Base-by-base conservation (phyloP, 2,888 invertebrate species). In the Cetonia aurata region DNA sequence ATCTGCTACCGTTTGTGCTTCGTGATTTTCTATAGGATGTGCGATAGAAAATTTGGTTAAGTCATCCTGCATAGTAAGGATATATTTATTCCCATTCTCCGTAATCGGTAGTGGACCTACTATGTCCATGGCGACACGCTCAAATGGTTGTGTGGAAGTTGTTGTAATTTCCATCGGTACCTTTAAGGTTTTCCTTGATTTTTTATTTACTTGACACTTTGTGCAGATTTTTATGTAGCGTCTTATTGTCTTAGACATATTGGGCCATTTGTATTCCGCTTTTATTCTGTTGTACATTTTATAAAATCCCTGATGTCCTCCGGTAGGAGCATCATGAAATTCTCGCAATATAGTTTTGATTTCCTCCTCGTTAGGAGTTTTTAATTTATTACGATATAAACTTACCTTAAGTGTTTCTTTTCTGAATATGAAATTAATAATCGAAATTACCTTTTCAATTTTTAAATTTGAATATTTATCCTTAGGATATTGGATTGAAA, bases 81-180 rank as follows among this genome's bases (percentile, higher is more conserved):
- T 74, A 59, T 73, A 80, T 68, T 66, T 73, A 72, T 79, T 78
- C 15, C 75, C 76, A 57, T 75, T 69, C 71, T 75, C 71, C 1
- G 75, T 76, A n/a, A 73, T 42, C 9, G 77, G 78, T 69, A 80
- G 65, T 0, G 80, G 79, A 52, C 79, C 79, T 17, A 80, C 77
- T 17, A 81, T 75, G 66, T 80, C 79, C 17, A 81, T 13, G n/a
- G 74, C 70, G 62, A 80, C 57, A 69, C 76, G 72, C 73, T 82
- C 76, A 67, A 81, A 78, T 3, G 80, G 77, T 71, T 75, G 71
- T 19, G 72, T 69, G 0, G 76, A 71, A 0, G 79, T 80, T 10
- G 78, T 75, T 8, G 79, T 81, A 15, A 80, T 78, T 74, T 79
- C 76, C 78, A 82, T 78, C 0, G 82, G 81, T 12, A 73, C 65